Evolutionary conservation across 2,113 vertebrate species (phyloP).

Genomic region (Phrynosoma platyrhinos): DNA sequence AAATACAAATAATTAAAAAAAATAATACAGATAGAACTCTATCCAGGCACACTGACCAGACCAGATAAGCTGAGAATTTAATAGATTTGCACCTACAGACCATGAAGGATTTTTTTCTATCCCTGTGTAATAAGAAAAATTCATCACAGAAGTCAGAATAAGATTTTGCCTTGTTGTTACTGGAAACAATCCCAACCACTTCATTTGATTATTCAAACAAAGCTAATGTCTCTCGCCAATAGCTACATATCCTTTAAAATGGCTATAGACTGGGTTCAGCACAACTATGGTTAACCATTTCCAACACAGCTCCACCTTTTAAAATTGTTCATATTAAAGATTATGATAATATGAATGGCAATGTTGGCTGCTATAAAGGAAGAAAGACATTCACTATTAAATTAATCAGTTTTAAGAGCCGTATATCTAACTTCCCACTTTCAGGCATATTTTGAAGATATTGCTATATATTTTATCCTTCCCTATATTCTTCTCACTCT

Average conservation of each 20-base stretch:
- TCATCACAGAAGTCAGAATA: constrained; percentile 12
- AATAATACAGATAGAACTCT: background rate
- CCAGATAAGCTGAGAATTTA: background rate
- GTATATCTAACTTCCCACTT: constrained; percentile 10
- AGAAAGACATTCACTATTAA: constrained; percentile 12
- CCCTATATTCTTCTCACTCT: constrained; percentile 1
- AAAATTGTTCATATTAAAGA: background rate
- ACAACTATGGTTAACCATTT: background rate
- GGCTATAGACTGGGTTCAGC: background rate
- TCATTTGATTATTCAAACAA: constrained; percentile 35
- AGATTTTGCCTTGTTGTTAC: constrained; percentile 29
- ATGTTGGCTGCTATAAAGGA: constrained; percentile 14
- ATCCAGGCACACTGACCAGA: background rate
- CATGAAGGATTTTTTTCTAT: background rate
- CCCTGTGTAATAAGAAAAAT: background rate
- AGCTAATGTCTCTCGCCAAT: constrained; percentile 12
- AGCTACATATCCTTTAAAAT: constrained; percentile 19
- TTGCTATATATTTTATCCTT: background rate
- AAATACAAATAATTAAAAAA: too few relatives aligned
- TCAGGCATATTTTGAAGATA: constrained; percentile 8
- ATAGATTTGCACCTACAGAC: background rate
- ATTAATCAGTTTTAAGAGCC: background rate
- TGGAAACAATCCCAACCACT: constrained; percentile 13
- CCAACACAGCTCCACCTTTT: background rate
- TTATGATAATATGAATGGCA: constrained; percentile 17